Conservation (phyloP, 2,888 invertebrate genomes). For the Lamellibrachia satsuma region DNA sequence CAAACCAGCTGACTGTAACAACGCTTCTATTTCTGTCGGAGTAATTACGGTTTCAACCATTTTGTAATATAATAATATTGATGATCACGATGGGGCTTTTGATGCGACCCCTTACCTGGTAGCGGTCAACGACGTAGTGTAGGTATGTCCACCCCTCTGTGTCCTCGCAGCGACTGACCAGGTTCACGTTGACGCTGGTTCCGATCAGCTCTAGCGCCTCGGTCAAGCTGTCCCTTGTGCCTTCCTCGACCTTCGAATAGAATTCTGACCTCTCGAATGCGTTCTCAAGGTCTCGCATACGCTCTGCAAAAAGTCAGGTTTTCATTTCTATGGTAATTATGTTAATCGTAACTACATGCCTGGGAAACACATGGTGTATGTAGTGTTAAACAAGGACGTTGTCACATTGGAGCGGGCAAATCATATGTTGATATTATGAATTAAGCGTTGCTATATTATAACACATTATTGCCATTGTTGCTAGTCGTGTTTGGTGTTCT, state of each 20-base stretch:
- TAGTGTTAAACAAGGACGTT: too few species aligned
- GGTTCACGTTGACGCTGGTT: constrained; percentile 40
- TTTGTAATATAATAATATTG: too few species aligned
- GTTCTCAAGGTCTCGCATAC: constrained; percentile 23
- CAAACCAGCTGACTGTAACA: not conserved
- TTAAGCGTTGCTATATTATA: too few species aligned
- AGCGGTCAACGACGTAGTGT: constrained; percentile 45
- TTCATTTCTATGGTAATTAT: not conserved
- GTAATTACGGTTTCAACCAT: too few species aligned
- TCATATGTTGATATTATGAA: too few species aligned
- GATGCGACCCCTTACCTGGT: constrained; percentile 22
- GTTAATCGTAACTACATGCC: too few species aligned
- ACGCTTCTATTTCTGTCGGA: too few species aligned
- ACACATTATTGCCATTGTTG: too few species aligned
- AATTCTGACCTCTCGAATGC: constrained; percentile 45
- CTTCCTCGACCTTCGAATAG: constrained; percentile 38
- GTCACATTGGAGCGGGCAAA: too few species aligned
- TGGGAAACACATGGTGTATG: too few species aligned
- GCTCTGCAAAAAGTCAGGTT: constrained; percentile 28
- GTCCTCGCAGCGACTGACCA: constrained; percentile 35
- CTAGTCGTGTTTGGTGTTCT: too few species aligned
- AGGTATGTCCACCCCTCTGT: constrained; percentile 45
- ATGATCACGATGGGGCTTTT: not conserved
- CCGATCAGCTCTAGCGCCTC: constrained; percentile 42
- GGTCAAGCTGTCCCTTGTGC: constrained; percentile 37